Evolutionary conservation across 2,888 invertebrate genomes (phyloP).

Genomic region (Charanyca ferruginea): DNA sequence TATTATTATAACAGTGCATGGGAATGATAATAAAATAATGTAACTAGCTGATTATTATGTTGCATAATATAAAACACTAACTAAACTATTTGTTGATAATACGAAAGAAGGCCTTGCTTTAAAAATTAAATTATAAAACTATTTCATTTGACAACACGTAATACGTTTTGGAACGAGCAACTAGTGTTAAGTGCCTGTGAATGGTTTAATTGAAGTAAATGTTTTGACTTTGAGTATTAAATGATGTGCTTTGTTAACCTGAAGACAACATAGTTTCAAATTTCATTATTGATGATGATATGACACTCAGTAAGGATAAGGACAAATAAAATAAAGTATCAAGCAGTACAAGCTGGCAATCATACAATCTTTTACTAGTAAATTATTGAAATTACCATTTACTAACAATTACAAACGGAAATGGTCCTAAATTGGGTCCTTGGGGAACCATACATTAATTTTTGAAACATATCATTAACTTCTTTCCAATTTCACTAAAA

Average conservation of each 20-base stretch:
- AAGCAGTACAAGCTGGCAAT: background rate
- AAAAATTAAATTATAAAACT: slow-evolving; percentile 19
- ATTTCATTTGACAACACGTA: slow-evolving; percentile 6
- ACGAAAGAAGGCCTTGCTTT: background rate
- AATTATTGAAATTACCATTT: slow-evolving; percentile 4
- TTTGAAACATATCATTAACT: background rate
- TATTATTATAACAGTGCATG: slow-evolving; percentile 7
- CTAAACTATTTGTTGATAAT: background rate
- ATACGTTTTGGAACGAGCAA: too few relatives aligned
- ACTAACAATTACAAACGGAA: background rate
- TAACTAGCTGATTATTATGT: too few relatives aligned
- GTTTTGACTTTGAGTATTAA: too few relatives aligned
- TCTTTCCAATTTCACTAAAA: slow-evolving; percentile 8
- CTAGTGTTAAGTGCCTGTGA: too few relatives aligned
- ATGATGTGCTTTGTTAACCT: slow-evolving; percentile 4
- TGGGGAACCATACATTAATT: slow-evolving; percentile 5
- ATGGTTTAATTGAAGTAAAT: too few relatives aligned
- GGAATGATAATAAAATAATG: slow-evolving; percentile 1
- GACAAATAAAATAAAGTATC: slow-evolving; percentile 15
- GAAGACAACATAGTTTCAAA: slow-evolving; percentile 5
- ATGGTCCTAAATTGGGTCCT: slow-evolving; percentile 15
- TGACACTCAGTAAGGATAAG: slow-evolving; percentile 2
- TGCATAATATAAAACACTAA: slow-evolving; percentile 21
- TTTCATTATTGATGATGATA: slow-evolving; percentile 13
- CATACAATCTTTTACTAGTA: too few relatives aligned